phyloP scores from a whole-genome alignment of 2,888 invertebrate genomes.

The Ichneumon xanthorius region DNA sequence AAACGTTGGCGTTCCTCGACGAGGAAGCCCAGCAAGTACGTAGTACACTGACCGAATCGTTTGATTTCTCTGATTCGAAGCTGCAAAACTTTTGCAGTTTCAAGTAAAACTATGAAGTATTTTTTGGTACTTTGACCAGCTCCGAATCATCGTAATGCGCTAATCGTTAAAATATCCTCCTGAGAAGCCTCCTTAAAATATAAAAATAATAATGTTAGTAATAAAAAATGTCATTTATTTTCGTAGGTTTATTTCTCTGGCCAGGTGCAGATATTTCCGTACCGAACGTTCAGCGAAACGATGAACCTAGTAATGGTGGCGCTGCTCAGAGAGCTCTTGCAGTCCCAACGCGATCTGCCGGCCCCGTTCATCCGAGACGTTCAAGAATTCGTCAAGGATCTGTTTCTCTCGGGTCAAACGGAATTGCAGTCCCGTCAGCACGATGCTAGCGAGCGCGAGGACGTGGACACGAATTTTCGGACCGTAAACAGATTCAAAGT shows the following conservation, averaged over 20 bases:
- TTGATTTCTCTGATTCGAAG: background rate
- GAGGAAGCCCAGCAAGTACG: constrained; percentile 92
- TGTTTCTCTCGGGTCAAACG: constrained; percentile 97
- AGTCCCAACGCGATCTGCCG: constrained; percentile 95
- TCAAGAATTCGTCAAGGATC: constrained; percentile 93
- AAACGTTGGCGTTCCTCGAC: constrained; percentile 92
- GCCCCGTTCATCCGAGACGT: constrained; percentile 97
- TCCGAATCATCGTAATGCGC: too few relatives aligned
- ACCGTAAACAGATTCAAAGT: constrained; percentile 96
- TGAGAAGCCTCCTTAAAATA: constrained; percentile 72
- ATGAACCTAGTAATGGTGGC: constrained; percentile 97
- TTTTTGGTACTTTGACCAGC: too few relatives aligned
- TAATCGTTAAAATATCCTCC: too few relatives aligned
- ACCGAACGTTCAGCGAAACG: constrained; percentile 97
- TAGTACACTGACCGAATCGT: background rate
- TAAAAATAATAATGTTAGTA: constrained; percentile 88
- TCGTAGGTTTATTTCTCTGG: constrained; percentile 86
- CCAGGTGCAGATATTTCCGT: constrained; percentile 92
- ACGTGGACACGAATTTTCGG: constrained; percentile 92
- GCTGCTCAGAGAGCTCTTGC: constrained; percentile 94
- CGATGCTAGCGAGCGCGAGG: constrained; percentile 93
- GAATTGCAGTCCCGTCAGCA: constrained; percentile 95
- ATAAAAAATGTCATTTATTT: constrained; percentile 19
- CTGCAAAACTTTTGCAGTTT: too few relatives aligned
- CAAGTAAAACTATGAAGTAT: too few relatives aligned